Conservation (phyloP, 2,113 vertebrate species). For the Bolborhynchus lineola region DNA sequence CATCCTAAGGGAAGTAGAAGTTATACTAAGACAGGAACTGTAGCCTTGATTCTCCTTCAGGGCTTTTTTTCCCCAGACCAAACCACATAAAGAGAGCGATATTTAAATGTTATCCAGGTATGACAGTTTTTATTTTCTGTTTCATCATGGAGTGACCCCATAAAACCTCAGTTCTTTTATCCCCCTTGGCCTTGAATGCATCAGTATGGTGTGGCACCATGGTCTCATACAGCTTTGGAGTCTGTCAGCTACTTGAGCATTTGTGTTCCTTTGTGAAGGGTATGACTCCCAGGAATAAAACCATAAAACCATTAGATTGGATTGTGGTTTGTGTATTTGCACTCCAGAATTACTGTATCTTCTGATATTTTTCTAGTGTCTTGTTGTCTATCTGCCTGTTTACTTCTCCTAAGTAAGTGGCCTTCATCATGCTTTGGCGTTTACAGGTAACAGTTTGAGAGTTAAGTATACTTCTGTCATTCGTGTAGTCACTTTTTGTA, state of each 20-base stretch:
- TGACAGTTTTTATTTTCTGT: not conserved
- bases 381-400: not conserved
- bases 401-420: not conserved
- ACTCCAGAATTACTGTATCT: not conserved
- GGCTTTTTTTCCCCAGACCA: not conserved
- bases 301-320: not conserved
- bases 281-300: not conserved
- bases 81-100: not conserved
- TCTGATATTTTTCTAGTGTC: not conserved
- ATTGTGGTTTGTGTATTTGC: not conserved
- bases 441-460: not conserved
- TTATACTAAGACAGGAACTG: not conserved
- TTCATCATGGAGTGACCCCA: rapidly evolving
- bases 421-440: not conserved
- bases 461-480: not conserved
- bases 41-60: not conserved
- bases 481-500: not conserved
- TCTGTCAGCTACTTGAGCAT: not conserved
- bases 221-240: not conserved
- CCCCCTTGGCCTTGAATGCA: not conserved
- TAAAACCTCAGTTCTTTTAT: not conserved
- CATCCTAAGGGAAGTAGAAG: not conserved
- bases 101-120: not conserved
- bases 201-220: not conserved
- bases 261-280: not conserved